These are phyloP conservation scores for Hephaestus fuliginosus DNA, from an alignment of 2,797 vertebrate genomes.

Conservation along the genomic window DNA sequence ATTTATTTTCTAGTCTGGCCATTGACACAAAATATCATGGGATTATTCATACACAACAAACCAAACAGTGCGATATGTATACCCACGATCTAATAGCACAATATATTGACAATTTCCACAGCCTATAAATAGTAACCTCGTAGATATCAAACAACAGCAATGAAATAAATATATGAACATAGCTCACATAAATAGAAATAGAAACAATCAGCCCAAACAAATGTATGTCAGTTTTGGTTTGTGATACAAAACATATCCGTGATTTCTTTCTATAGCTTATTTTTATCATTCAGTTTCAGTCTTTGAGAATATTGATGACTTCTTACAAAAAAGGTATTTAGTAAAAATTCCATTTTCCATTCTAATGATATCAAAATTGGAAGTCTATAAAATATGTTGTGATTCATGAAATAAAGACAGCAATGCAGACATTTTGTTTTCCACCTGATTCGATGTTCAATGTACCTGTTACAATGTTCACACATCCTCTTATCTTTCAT, in stretches of 20 bases:
- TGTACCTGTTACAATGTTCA: not conserved
- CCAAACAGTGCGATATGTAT: not conserved
- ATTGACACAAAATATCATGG: not conserved
- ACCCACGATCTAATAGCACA: not conserved
- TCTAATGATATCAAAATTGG: too few relatives aligned
- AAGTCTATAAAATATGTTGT: too few relatives aligned
- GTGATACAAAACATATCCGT: too few relatives aligned
- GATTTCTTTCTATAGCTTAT: too few relatives aligned
- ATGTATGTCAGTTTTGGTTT: too few relatives aligned
- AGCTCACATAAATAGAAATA: not conserved
- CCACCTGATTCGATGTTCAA: too few relatives aligned
- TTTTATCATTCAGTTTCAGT: too few relatives aligned
- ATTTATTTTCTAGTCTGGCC: not conserved
- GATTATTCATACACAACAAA: not conserved
- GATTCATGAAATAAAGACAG: too few relatives aligned
- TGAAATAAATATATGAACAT: not conserved
- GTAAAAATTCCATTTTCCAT: too few relatives aligned
- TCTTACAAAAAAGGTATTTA: too few relatives aligned
- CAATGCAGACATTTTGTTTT: too few relatives aligned
- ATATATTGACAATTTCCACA: not conserved
- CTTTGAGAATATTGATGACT: too few relatives aligned
- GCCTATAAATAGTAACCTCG: not conserved
- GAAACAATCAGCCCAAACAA: not conserved
- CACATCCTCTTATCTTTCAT: not conserved
- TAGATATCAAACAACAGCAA: not conserved